Evolutionary conservation across 2,113 vertebrate species (phyloP), one percentile per base, ranked within the genome.

Genomic region (Macquaria ambigua): DNA sequence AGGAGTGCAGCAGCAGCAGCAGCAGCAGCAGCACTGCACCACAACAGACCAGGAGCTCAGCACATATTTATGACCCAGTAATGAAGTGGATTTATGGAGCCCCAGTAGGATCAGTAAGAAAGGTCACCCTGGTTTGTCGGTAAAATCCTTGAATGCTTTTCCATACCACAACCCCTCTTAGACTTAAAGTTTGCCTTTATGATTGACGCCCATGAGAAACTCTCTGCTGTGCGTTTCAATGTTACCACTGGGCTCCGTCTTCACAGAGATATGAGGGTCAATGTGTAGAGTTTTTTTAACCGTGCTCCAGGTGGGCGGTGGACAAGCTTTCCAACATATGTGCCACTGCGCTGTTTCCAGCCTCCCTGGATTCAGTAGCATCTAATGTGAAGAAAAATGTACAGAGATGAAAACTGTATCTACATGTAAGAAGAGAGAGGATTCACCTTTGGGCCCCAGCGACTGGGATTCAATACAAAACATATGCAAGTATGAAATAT

Each of bases 21-120:
- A 23, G 7, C 16, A n/a, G 81, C 53, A 52, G 69, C 70, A 81
- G 79, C 61, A 53, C 50, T 63, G 68, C 73, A 69, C 21, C 71
- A 84, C 79, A 78, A 73, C 79, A 85, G 74, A 87, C 83, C 79
- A 71, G 76, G 11, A 76, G 68, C 81, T 53, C 83, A 25, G 87
- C 55, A 63, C 76, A 89, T 89, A 90, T 94, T 92, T 93, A 92
- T 90, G 87, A 90, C 79, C 88, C 75, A 23, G 82, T 89, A 90
- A 93, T 92, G 89, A 90, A 84, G 84, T 63, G 85, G 91, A 94
- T 96, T 94, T 94, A 94, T 91, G 85, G 83, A 83, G 81, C 78
- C 82, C 73, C 70, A 20, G 87, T 66, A 68, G 81, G 87, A 90
- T 84, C 68, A 66, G 77, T 88, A 80, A 79, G 71, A 91, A 90